Evolutionary conservation across 2,797 vertebrate genomes (phyloP).

Genomic region (Peromyscus nudipes): DNA sequence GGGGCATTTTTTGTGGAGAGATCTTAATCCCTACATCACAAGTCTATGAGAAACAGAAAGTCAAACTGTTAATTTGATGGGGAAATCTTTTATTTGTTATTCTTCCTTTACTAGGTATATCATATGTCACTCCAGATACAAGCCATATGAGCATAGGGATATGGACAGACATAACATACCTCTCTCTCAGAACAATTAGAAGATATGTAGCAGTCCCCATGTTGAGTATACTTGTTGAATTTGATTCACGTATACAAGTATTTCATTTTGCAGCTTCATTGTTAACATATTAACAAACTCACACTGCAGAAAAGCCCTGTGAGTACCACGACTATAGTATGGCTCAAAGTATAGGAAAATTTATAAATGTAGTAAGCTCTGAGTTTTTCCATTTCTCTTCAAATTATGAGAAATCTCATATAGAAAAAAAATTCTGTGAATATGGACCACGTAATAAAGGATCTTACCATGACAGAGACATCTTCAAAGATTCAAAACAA

Average conservation of each 20-base stretch:
- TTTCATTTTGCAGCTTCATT: background rate
- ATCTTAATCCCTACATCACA: background rate
- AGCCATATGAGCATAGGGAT: background rate
- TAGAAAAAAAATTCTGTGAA: background rate
- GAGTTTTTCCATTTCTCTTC: background rate
- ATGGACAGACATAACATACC: background rate
- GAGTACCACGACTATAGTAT: background rate
- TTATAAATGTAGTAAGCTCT: background rate
- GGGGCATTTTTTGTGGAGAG: background rate
- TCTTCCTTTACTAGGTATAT: background rate
- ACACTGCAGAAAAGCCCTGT: background rate
- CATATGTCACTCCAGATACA: background rate
- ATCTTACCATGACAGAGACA: background rate
- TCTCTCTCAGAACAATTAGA: background rate
- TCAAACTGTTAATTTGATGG: background rate
- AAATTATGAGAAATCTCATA: background rate
- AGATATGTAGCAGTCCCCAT: background rate
- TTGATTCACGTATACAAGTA: background rate
- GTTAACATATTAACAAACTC: background rate
- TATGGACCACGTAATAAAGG: background rate
- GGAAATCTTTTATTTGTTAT: background rate
- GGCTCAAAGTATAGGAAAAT: background rate
- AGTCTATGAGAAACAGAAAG: background rate
- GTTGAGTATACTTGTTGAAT: background rate
- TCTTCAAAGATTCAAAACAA: background rate